A percentile compares a stretch with the other conserved stretches of the same genome.
Conservation (phyloP, 2,797 vertebrate genomes). For the Peromyscus attwateri region DNA sequence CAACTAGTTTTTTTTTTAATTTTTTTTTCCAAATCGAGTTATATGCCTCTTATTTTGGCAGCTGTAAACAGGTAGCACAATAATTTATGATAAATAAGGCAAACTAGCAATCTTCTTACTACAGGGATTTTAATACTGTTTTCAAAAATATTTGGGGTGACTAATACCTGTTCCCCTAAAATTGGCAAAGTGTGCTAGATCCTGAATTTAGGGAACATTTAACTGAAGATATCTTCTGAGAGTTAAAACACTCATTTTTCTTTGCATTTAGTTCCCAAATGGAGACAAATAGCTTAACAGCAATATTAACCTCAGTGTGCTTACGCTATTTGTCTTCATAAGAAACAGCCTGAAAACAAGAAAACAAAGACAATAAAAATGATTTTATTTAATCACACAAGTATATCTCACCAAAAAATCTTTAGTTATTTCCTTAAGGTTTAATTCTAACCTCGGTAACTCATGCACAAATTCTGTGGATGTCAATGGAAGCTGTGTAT, state of each 20-base stretch:
- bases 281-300: conserved; percentile 84
- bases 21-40: not conserved
- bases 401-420: conserved; percentile 80
- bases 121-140: not conserved
- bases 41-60: not conserved
- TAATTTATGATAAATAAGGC: not conserved
- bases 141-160: conserved; percentile 57
- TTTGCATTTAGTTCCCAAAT: conserved; percentile 81
- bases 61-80: not conserved
- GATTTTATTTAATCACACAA: conserved; percentile 84
- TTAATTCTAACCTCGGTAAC: conserved; percentile 79
- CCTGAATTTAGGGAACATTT: conserved; percentile 74
- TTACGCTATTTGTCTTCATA: conserved; percentile 83
- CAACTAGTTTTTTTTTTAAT: not conserved
- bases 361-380: conserved; percentile 83
- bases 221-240: conserved; percentile 73
- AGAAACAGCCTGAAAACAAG: conserved; percentile 80
- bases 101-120: not conserved
- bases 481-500: conserved; percentile 53
- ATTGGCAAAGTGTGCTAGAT: conserved; percentile 38
- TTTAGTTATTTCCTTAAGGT: conserved; percentile 81
- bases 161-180: conserved; percentile 60
- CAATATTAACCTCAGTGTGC: conserved; percentile 81
- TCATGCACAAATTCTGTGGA: conserved; percentile 73
- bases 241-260: conserved; percentile 82